Conservation (phyloP, 1,140 invertebrate species). For the Drosophila lacertosa region DNA sequence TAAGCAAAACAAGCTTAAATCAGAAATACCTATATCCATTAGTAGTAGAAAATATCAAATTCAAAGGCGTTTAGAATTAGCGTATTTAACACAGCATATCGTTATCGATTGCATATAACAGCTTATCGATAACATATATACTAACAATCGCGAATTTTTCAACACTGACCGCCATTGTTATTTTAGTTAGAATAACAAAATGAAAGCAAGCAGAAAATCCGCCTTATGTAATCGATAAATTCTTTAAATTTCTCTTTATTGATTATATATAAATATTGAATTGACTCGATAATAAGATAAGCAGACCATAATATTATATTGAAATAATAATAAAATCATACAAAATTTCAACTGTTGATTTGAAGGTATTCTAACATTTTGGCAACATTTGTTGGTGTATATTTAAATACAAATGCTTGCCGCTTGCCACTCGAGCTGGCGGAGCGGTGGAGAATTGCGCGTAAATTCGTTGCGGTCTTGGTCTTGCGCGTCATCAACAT, state of each 20-base stretch:
- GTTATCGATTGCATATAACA: too few species aligned
- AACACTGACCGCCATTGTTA: too few species aligned
- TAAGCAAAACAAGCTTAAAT: neutral
- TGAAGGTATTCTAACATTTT: slow-evolving; percentile 55
- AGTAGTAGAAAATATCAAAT: too few species aligned
- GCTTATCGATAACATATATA: neutral
- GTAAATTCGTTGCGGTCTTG: slow-evolving; percentile 80
- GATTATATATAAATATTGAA: too few species aligned
- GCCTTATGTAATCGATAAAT: neutral
- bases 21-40: too few species aligned
- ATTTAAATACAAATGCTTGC: slow-evolving; percentile 67
- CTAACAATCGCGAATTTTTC: too few species aligned
- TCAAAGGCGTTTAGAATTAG: too few species aligned
- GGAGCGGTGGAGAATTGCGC: slow-evolving; percentile 73
- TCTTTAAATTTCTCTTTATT: neutral
- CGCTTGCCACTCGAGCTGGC: slow-evolving; percentile 61
- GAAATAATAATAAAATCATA: too few species aligned
- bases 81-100: too few species aligned
- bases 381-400: slow-evolving; percentile 19
- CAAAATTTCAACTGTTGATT: neutral
- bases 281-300: too few species aligned
- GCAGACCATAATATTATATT: too few species aligned
- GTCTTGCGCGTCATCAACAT: slow-evolving; percentile 75
- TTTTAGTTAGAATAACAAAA: too few species aligned
- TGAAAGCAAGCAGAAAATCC: neutral